Conservation (phyloP, 2,888 invertebrate species). For the Lapara coniferarum region DNA sequence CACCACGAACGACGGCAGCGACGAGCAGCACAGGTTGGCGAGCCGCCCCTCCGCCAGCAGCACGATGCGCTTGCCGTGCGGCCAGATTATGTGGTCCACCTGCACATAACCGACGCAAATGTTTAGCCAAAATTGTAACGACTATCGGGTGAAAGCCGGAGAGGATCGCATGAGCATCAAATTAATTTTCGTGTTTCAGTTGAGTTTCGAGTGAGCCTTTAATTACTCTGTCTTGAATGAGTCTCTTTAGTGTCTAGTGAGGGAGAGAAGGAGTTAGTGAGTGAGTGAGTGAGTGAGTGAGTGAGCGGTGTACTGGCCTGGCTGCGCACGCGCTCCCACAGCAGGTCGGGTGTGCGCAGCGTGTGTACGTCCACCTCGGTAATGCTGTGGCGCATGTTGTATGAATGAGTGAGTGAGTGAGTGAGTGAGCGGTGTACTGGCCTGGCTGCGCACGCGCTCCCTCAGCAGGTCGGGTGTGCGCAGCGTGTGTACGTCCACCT, state of each 20-base stretch:
- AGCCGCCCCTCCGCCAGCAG: constrained; percentile 97
- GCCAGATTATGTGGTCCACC: constrained; percentile 99
- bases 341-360: constrained; percentile 95
- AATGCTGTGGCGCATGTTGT: constrained; percentile 97
- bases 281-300: background rate
- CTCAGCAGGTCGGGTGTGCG: constrained; percentile 97
- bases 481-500: constrained; percentile 94
- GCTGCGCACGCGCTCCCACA: constrained; percentile 98
- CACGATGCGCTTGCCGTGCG: constrained; percentile 97
- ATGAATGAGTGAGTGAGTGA: background rate
- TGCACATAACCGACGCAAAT: constrained; percentile 37
- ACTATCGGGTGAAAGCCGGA: too few species aligned
- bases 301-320: constrained; percentile 77
- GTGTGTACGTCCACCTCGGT: constrained; percentile 96
- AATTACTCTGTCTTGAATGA: too few species aligned
- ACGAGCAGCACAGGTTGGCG: constrained; percentile 98
- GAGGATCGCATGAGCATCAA: too few species aligned
- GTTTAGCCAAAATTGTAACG: background rate
- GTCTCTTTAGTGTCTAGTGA: too few species aligned
- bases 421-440: constrained; percentile 33
- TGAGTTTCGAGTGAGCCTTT: background rate
- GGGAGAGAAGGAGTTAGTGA: background rate
- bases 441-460: constrained; percentile 98
- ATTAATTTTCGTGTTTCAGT: background rate
- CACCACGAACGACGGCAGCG: constrained; percentile 98